Evolutionary conservation across 2,888 invertebrate species (phyloP), one percentile per base, ranked within the genome.

Genomic region (Nomada fucata): DNA sequence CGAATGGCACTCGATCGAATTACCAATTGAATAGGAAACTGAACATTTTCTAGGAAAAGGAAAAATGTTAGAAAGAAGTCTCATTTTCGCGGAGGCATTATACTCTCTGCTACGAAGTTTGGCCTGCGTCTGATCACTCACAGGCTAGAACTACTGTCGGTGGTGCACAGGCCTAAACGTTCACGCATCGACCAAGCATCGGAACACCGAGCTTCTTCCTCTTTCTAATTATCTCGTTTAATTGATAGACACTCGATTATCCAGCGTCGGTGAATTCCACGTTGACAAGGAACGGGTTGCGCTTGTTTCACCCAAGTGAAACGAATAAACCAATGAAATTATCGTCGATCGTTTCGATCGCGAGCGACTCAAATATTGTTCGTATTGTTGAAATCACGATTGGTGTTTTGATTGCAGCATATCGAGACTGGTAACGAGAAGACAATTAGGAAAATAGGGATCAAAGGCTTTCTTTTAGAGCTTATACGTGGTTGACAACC

Each of bases 131-230:
- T 59, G 81, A 81, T 67, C 70, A 52, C 29, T 64, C 75, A 72
- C 70, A 57, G 76, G 36, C 75, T 50, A 29, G 11, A n/a, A 81
- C 70, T 67, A 81, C 76, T 81, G 82, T 68, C 67, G 59, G 53
- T 67, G 71, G 80, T 79, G 73, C 82, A 68, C 76, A 67, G 82
- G 76, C 76, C 76, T 70, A 81, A 65, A 73, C 73, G 81, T 81
- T 74, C 81, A 55, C 80, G 81, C 81, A 81, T 74, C 81, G 81
- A 81, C 64, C 81, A 71, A 57, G 50, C 63, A 76, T 61, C 60
- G 69, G 60, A 50, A 60, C 60, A 60, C 57, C 67, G 68, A 70
- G 67, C 67, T 71, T 67, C 70, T 81, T 76, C 80, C 81, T 70
- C 55, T 69, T 81, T 74, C 81, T 64, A 60, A 64, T 59, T 60